Base-by-base conservation (phyloP, 2,797 vertebrate species). In the Lateolabrax maculatus region DNA sequence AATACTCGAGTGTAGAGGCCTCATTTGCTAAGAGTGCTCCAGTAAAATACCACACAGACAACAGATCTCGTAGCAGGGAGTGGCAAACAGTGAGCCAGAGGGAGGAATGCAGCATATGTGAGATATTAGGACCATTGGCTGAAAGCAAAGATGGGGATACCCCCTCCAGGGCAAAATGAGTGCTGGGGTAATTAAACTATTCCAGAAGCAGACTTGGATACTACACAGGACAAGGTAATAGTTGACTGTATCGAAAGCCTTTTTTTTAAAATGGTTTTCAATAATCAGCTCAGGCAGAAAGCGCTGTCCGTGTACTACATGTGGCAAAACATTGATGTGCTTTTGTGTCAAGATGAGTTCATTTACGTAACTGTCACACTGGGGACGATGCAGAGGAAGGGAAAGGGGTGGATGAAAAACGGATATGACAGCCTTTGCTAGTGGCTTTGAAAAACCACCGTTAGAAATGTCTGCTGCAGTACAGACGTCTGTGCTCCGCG, bases 21-120 rank as follows among this genome's bases (percentile, higher is more conserved):
- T 77, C 58, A 82, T 84, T 49, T 13, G 34, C 16, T 7, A 27
- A 71, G 71, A 85, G 46, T 7, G 34, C 73, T 78, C 31, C 44
- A 71, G 62, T 65, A 74, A 86, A 89, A 84, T 39, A 80, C 25
- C 74, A 69, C 34, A 75, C 57, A 78, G 78, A 70, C 78, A 71
- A 83, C 74, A 75, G 71, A 79, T 84, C 66, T 76, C 21, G 15
- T 11, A 48, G 76, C 8, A 64, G 85, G 78, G 86, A 83, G 84
- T 55, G 83, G 77, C 67, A 68, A 75, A 51, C 27, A 39, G 60
- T 39, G 63, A 75, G 71, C 41, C 73, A 70, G 25, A 67, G 29
- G 61, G 49, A 80, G 77, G 58, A 81, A 87, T 79, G 78, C 71
- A 55, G 55, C 61, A 67, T 73, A 34, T 71, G 76, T 69, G 73